Percentiles rank a stretch among this genome's conserved stretches.
phyloP scores from a whole-genome alignment of 1,140 invertebrate species.

The Drosophila athabasca region DNA sequence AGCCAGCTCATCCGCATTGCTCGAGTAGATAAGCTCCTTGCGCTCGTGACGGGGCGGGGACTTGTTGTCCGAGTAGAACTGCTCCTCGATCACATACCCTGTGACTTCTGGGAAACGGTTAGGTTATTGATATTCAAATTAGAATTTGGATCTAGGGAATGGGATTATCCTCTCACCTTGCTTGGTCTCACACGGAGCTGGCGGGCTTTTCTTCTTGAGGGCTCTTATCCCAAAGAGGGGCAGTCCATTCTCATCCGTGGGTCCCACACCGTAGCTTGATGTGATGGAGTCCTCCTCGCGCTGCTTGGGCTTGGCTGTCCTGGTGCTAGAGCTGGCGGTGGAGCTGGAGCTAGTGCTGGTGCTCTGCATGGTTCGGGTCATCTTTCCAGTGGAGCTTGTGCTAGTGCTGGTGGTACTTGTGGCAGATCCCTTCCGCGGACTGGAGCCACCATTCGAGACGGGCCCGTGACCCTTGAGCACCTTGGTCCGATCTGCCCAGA shows the following conservation, averaged over 20 bases:
- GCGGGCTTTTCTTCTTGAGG: slow-evolving; percentile 86
- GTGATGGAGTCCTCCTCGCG: slow-evolving; percentile 86
- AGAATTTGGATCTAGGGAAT: no score
- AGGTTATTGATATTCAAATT: no score
- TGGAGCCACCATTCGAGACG: slow-evolving; percentile 14
- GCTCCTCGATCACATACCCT: slow-evolving; percentile 87
- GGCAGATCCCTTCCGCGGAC: slow-evolving; percentile 44
- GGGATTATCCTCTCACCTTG: slow-evolving; percentile 80
- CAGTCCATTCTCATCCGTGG: slow-evolving; percentile 90
- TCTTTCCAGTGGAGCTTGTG: slow-evolving; percentile 44
- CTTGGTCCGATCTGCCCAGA: slow-evolving; percentile 85
- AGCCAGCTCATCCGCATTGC: slow-evolving; percentile 86
- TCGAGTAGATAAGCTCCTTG: slow-evolving; percentile 88
- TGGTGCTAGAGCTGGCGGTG: slow-evolving; percentile 80
- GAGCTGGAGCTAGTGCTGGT: slow-evolving; percentile 71
- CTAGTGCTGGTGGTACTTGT: slow-evolving; percentile 42
- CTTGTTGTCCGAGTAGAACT: slow-evolving; percentile 88
- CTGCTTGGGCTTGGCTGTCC: slow-evolving; percentile 52
- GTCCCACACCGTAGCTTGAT: slow-evolving; percentile 92
- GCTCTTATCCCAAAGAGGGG: slow-evolving; percentile 90
- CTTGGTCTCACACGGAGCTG: slow-evolving; percentile 81
- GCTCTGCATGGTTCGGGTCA: slow-evolving; percentile 36
- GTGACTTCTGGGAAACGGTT: slow-evolving; percentile 84
- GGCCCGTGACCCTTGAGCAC: slow-evolving; percentile 69
- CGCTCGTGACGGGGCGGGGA: slow-evolving; percentile 87